Evolutionary conservation across 1,140 invertebrate genomes (phyloP).

Genomic region (Hypothenemus hampei): DNA sequence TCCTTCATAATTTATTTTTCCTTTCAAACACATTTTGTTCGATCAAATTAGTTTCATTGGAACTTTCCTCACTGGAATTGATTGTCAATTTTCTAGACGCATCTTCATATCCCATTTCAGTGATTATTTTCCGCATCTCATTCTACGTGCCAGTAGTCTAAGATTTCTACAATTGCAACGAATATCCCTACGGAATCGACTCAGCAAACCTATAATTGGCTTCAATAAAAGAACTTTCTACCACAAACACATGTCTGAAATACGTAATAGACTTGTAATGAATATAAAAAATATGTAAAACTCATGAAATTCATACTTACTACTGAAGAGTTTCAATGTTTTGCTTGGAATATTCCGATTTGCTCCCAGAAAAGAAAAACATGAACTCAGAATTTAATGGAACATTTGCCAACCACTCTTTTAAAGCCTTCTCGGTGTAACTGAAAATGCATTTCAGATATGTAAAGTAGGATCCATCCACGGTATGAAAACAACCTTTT

Average conservation of each 20-base stretch:
- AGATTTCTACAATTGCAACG: conserved; percentile 19
- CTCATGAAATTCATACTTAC: too few species aligned
- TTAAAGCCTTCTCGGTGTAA: conserved; percentile 14
- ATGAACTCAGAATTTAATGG: too few species aligned
- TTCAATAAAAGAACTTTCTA: conserved; percentile 10
- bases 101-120: not conserved
- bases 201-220: conserved; percentile 10
- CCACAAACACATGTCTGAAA: not conserved
- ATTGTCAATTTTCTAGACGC: not conserved
- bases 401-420: too few species aligned
- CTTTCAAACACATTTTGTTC: not conserved
- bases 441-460: conserved; percentile 13
- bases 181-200: conserved; percentile 4
- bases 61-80: not conserved
- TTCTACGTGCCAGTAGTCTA: conserved; percentile 18
- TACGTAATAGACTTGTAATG: too few species aligned
- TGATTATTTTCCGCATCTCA: not conserved
- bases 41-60: not conserved
- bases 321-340: not conserved
- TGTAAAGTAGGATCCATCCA: conserved; percentile 25
- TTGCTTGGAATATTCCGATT: not conserved
- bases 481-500: conserved; percentile 23
- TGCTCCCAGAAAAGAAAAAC: not conserved
- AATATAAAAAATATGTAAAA: too few species aligned
- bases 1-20: not conserved